phyloP scores from a whole-genome alignment of 2,113 vertebrate genomes.

The Athene cunicularia region DNA sequence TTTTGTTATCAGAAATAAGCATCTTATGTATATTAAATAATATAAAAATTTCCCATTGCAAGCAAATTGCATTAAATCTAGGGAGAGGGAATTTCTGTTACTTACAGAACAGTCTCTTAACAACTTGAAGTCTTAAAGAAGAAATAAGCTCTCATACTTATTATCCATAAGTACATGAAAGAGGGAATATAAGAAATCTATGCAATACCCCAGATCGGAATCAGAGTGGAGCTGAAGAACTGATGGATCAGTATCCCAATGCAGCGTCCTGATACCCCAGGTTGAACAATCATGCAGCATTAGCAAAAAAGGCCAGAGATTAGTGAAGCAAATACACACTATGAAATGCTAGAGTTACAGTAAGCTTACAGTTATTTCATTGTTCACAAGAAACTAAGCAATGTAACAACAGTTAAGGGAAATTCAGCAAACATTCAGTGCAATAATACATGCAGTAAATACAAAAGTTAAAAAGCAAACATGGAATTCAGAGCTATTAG shows the following conservation, averaged over 20 bases:
- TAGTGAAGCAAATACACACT: conserved; percentile 82
- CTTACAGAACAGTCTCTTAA: neutral
- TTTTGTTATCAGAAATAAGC: neutral
- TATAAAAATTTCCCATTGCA: neutral
- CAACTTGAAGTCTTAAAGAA: neutral
- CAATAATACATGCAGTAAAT: conserved; percentile 65
- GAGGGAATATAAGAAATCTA: conserved; percentile 89
- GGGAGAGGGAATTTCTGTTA: neutral
- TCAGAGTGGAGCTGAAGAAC: conserved; percentile 99
- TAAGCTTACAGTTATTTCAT: conserved; percentile 58
- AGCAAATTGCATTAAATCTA: neutral
- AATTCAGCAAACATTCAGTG: conserved; percentile 42
- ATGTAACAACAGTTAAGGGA: conserved; percentile 62
- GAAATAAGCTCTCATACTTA: conserved; percentile 48
- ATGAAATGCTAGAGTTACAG: conserved; percentile 70
- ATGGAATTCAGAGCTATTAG: conserved; percentile 49
- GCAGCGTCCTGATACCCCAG: conserved; percentile 95
- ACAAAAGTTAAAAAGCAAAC: conserved; percentile 64
- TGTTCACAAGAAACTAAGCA: conserved; percentile 60
- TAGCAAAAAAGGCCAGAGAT: conserved; percentile 89
- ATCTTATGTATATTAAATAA: neutral
- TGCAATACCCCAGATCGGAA: conserved; percentile 99
- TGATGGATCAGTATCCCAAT: conserved; percentile 99
- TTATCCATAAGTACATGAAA: conserved; percentile 73
- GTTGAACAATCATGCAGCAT: conserved; percentile 93